phyloP scores from a whole-genome alignment of 1,140 invertebrate species.

The Potamilus streckersoni region DNA sequence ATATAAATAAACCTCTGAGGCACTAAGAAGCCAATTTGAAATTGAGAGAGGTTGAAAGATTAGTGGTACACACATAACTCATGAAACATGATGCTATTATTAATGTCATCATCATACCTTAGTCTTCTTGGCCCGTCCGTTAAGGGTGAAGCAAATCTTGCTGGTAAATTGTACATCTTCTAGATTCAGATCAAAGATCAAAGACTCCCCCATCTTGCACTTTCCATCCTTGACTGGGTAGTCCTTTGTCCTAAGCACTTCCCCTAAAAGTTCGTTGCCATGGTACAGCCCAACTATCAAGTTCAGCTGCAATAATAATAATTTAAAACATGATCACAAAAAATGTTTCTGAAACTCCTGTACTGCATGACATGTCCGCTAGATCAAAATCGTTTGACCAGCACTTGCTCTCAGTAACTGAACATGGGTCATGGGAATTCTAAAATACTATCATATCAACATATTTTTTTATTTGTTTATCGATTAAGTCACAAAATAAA shows the following conservation, averaged over 20 bases:
- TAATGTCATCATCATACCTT: constrained; percentile 8
- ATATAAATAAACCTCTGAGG: no score
- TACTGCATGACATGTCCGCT: no score
- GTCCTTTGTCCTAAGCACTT: constrained; percentile 36
- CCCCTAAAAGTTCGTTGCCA: constrained; percentile 45
- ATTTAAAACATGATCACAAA: neutral
- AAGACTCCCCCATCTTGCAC: constrained; percentile 33
- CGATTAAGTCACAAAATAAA: no score
- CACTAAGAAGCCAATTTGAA: no score
- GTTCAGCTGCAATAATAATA: constrained; percentile 41
- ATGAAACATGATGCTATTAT: no score
- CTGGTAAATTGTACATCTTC: constrained; percentile 41
- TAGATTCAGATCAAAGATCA: constrained; percentile 42
- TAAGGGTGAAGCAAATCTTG: constrained; percentile 45
- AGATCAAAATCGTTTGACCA: no score
- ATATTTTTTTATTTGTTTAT: no score
- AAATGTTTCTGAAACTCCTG: neutral
- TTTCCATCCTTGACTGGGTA: constrained; percentile 31
- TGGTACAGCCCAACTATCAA: constrained; percentile 51
- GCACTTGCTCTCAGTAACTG: no score
- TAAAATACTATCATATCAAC: no score
- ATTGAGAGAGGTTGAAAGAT: no score
- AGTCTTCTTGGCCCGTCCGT: constrained; percentile 20
- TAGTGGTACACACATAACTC: no score
- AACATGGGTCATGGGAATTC: no score